These are phyloP conservation scores for Pluvianellus socialis DNA, from an alignment of 2,113 vertebrate genomes.

Conservation along the genomic window DNA sequence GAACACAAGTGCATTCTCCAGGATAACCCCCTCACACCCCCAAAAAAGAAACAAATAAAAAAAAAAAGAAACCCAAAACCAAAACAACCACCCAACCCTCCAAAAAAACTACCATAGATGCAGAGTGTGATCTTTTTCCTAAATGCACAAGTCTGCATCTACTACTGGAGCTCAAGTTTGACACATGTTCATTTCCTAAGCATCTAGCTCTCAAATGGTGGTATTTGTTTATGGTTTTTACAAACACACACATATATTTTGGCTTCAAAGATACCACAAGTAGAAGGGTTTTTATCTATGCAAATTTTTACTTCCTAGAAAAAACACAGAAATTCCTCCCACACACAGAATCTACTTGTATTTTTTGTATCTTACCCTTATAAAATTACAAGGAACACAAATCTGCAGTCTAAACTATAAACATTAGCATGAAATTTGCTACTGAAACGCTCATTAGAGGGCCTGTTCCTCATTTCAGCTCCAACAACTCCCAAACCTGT, in stretches of 20 bases:
- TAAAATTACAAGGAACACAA: background rate
- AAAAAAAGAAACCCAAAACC: background rate
- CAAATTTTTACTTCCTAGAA: background rate
- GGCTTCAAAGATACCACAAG: background rate
- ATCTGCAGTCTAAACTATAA: background rate
- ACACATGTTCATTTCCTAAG: background rate
- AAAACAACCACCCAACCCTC: background rate
- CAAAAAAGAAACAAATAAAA: background rate
- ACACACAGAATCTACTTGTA: background rate
- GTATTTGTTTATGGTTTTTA: background rate
- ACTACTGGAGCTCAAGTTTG: background rate
- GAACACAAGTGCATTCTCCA: background rate
- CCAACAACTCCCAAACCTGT: background rate
- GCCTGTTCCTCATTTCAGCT: constrained; percentile 29
- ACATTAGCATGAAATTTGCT: background rate
- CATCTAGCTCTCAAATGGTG: background rate
- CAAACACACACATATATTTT: background rate
- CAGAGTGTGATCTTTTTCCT: background rate
- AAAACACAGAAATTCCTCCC: background rate
- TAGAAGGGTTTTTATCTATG: background rate
- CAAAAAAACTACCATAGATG: background rate
- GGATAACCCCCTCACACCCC: background rate
- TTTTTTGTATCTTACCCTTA: background rate
- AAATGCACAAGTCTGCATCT: background rate
- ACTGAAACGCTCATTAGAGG: background rate